Base-by-base conservation (phyloP, 2,797 vertebrate genomes). In the Lycodopsis pacificus region DNA sequence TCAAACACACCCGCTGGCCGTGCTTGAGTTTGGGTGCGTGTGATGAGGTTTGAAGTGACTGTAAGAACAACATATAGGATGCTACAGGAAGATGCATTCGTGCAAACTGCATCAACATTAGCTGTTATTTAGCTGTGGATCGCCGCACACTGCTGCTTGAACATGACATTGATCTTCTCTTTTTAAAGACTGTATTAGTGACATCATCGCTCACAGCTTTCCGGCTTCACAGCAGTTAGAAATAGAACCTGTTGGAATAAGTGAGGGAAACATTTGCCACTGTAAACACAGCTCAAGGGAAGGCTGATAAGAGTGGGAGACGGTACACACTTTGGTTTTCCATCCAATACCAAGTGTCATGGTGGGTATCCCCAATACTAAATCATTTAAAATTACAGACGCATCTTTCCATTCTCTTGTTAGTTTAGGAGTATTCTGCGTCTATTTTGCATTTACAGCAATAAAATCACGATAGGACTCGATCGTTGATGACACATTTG, bases 21-120 rank as follows among this genome's bases (percentile, higher is more conserved):
- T 19, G 34, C 44, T 65, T 57, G 56, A 59, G 38, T 61, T 65
- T 12, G 46, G 30, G 42, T 61, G 32, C 15, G 40, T 27, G 36
- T 58, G 57, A 68, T 36, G 62, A 40, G n/a, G 27, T 48, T 36
- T 14, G 25, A n/a, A 3, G 20, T 32, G 8, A 53, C 22, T 11
- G 56, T 44, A 38, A 44, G 69, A 73, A 67, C 48, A 53, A 53
- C 14, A 22, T 19, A 34, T 15, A 64, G 25, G 66, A 71, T 17
- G 53, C 25, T 7, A 62, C n/a, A 49, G 38, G n/a, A 65, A 56
- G 65, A 77, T 77, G 64, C 36, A 48, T 72, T 56, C 51, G 38
- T 38, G 68, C 32, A 63, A 73, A 74, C 25, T 77, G 51, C 76
- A 74, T 85, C 80, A 83, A 70, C 59, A 62, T 5, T 46, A 44